phyloP scores from a whole-genome alignment of 1,140 invertebrate species.

The Dreissena polymorpha region DNA sequence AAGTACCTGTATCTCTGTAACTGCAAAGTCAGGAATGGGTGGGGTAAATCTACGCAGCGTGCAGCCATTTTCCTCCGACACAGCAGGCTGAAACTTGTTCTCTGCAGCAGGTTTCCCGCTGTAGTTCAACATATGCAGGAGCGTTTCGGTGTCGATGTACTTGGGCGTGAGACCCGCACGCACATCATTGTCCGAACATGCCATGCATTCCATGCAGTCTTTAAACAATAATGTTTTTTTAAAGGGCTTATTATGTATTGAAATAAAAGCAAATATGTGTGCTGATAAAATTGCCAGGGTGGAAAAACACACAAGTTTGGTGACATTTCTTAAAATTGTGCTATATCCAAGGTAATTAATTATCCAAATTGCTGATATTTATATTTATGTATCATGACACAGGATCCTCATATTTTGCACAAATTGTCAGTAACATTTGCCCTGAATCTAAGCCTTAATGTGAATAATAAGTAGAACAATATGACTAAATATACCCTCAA shows the following conservation, averaged over 20 bases:
- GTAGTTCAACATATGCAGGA: conserved; percentile 92
- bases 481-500: too few relatives aligned
- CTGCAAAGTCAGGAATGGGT: conserved; percentile 94
- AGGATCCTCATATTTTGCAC: too few relatives aligned
- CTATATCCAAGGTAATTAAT: too few relatives aligned
- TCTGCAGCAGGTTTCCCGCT: conserved; percentile 83
- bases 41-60: conserved; percentile 89
- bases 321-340: too few relatives aligned
- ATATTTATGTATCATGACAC: too few relatives aligned
- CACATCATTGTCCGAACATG: conserved; percentile 98
- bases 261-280: too few relatives aligned
- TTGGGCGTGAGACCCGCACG: conserved; percentile 98
- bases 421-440: too few relatives aligned
- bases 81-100: conserved; percentile 85
- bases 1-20: conserved; percentile 86
- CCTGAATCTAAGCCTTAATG: too few relatives aligned
- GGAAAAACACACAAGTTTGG: too few relatives aligned
- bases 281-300: too few relatives aligned
- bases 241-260: not conserved
- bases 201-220: conserved; percentile 99
- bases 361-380: too few relatives aligned
- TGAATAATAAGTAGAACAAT: too few relatives aligned
- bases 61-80: conserved; percentile 84
- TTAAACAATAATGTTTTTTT: conserved; percentile 69
- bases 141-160: conserved; percentile 93